Conservation (phyloP, 2,113 vertebrate genomes). For the Struthio camelus region DNA sequence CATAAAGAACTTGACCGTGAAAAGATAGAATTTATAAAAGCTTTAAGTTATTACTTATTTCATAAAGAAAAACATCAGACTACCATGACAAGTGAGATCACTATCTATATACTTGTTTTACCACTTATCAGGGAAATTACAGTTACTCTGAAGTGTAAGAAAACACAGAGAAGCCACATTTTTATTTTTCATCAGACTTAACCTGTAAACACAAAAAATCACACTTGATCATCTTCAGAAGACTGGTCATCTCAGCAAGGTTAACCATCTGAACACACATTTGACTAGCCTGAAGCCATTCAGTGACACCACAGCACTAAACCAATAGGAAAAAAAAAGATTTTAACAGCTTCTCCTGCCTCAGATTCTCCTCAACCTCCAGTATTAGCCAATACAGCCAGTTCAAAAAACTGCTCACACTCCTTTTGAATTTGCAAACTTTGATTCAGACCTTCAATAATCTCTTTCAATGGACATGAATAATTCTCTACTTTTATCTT, state of each 20-base stretch:
- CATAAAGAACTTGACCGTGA: not conserved
- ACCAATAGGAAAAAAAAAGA: not conserved
- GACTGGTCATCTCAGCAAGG: not conserved
- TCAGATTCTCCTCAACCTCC: not conserved
- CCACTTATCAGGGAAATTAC: too few species aligned
- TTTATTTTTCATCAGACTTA: not conserved
- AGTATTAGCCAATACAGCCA: not conserved
- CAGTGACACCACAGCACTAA: not conserved
- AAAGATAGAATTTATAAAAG: not conserved
- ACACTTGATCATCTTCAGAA: not conserved
- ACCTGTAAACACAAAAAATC: not conserved
- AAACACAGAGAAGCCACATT: not conserved
- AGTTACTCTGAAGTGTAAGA: too few species aligned
- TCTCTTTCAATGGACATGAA: not conserved
- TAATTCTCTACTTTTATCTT: slow-evolving; percentile 12
- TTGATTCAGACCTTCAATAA: not conserved
- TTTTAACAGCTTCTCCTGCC: not conserved
- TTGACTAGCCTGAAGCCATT: not conserved
- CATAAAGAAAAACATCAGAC: not conserved
- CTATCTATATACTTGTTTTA: too few species aligned
- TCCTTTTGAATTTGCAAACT: not conserved
- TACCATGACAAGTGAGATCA: not conserved
- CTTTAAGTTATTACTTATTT: not conserved
- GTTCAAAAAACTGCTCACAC: not conserved
- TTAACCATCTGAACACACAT: not conserved